Conservation (phyloP, 1,140 invertebrate species). For the Ptiloglossa arizonensis region DNA sequence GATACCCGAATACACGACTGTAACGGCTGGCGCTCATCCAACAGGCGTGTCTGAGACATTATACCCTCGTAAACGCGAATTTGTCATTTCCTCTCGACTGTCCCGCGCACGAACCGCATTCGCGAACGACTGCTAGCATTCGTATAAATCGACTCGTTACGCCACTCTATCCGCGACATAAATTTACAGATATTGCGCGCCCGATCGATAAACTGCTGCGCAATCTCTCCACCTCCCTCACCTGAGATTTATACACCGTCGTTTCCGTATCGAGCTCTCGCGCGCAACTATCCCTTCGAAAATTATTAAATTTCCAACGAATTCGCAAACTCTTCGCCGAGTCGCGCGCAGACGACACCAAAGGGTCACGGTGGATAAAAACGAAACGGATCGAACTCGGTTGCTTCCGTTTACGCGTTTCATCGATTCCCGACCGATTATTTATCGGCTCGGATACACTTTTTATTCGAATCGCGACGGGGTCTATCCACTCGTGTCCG, state of each 20-base stretch:
- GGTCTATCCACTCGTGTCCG: slow-evolving; percentile 37
- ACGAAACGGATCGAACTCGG: background rate
- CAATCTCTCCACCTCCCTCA: no score
- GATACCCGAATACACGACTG: slow-evolving; percentile 36
- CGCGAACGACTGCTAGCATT: background rate
- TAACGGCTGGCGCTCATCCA: slow-evolving; percentile 49
- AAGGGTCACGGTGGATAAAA: background rate
- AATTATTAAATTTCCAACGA: no score
- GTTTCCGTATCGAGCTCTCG: no score
- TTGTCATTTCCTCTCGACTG: slow-evolving; percentile 34
- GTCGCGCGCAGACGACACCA: no score
- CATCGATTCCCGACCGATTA: slow-evolving; percentile 18
- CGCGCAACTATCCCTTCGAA: no score
- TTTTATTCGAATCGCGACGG: slow-evolving; percentile 13
- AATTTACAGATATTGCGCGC: background rate
- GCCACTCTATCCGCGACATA: background rate
- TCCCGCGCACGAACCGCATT: background rate
- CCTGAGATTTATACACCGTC: no score
- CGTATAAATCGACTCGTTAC: slow-evolving; percentile 15
- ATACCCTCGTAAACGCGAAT: slow-evolving; percentile 46
- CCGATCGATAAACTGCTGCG: no score
- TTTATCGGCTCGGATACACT: slow-evolving; percentile 20
- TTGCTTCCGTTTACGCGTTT: slow-evolving; percentile 14
- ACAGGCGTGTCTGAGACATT: slow-evolving; percentile 46
- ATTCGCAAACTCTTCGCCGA: no score